These are phyloP conservation scores for Limnothrissa miodon DNA, from an alignment of 2,113 vertebrate genomes.

Conservation along the genomic window DNA sequence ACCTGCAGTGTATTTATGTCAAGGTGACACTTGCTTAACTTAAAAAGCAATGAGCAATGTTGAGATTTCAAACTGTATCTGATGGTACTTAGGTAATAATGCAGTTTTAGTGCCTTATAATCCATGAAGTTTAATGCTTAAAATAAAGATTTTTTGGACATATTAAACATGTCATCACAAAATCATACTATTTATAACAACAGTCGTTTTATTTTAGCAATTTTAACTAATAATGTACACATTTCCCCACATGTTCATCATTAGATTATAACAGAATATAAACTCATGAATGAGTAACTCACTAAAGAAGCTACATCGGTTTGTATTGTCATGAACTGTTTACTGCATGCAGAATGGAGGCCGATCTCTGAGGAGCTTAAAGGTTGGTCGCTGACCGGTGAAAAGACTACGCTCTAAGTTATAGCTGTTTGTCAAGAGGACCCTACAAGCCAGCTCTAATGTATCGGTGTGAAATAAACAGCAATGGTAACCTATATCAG, in stretches of 20 bases:
- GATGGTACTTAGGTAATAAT: neutral
- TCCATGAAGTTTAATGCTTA: neutral
- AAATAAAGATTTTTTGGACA: slow-evolving; percentile 19
- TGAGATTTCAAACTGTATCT: neutral
- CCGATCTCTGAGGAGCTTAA: neutral
- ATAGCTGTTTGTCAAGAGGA: neutral
- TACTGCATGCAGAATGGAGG: neutral
- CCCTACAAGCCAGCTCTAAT: neutral
- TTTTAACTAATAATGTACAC: slow-evolving; percentile 11
- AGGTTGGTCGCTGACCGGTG: neutral
- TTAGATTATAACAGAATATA: neutral
- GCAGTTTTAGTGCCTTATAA: neutral
- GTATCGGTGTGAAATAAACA: slow-evolving; percentile 40
- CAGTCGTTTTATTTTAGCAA: neutral
- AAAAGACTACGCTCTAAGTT: neutral
- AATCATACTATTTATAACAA: neutral
- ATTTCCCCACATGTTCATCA: slow-evolving; percentile 13
- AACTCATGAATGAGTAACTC: slow-evolving; percentile 31
- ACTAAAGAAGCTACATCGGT: slow-evolving; percentile 56
- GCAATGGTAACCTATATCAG: slow-evolving; percentile 52
- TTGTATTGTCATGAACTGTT: neutral
- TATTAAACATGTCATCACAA: slow-evolving; percentile 6
- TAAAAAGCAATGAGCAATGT: neutral
- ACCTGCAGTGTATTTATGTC: neutral
- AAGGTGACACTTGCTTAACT: neutral